These are phyloP conservation scores for Numida meleagris DNA, from an alignment of 2,113 vertebrate species.

Conservation along the genomic window DNA sequence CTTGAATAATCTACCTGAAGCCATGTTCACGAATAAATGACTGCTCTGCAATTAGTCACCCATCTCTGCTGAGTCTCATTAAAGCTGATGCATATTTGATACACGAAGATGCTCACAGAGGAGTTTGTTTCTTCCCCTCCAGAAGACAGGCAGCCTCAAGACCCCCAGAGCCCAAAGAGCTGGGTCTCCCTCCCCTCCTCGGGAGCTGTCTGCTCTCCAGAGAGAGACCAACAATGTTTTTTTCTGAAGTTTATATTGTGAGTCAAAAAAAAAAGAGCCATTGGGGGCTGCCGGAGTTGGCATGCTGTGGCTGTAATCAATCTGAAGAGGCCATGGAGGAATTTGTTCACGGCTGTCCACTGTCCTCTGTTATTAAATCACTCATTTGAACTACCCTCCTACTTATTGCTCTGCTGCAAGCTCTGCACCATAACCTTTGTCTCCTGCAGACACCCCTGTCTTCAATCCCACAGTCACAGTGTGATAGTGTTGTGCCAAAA, in stretches of 20 bases:
- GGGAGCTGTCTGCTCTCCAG: not conserved
- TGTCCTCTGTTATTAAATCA: not conserved
- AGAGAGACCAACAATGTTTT: not conserved
- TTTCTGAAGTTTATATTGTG: not conserved
- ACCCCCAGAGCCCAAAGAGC: not conserved
- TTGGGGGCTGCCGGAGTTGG: not conserved
- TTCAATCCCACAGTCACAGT: not conserved
- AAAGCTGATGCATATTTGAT: not conserved
- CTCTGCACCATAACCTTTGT: not conserved
- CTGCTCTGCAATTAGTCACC: conserved; percentile 23
- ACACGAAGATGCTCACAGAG: not conserved
- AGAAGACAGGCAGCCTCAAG: not conserved
- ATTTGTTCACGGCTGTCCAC: not conserved
- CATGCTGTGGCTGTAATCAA: not conserved
- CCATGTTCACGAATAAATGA: not conserved
- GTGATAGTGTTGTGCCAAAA: not conserved
- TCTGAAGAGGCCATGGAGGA: not conserved
- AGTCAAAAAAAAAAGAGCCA: not conserved
- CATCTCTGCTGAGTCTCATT: not conserved
- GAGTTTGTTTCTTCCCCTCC: not conserved
- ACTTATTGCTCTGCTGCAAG: not conserved
- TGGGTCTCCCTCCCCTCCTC: not conserved
- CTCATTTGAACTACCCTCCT: not conserved
- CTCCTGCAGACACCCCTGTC: not conserved
- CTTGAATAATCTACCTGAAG: conserved; percentile 6